Percentiles rank a stretch among this genome's conserved stretches.
phyloP scores from a whole-genome alignment of 1,140 invertebrate species.

The Caenorhabditis elegans region DNA sequence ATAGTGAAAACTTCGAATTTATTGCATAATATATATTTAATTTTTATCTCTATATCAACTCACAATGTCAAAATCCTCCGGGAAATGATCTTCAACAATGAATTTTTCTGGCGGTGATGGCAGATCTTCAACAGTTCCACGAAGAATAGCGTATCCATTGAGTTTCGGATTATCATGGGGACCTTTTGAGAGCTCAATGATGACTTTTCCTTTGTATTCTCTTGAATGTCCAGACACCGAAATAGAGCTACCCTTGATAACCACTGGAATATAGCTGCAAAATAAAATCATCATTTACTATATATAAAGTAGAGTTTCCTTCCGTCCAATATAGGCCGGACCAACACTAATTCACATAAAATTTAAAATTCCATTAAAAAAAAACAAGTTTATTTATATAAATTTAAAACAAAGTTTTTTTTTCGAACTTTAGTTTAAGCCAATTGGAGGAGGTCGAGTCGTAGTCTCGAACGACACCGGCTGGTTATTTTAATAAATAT shows the following conservation, averaged over 20 bases:
- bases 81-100: background rate
- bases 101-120: background rate
- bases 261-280: background rate
- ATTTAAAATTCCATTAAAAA: background rate
- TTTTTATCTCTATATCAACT: background rate
- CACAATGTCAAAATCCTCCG: background rate
- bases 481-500: no score
- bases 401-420: no score
- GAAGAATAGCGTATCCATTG: background rate
- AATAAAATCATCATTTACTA: no score
- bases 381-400: background rate
- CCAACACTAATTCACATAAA: no score
- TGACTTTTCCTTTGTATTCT: background rate
- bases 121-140: background rate
- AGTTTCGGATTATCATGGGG: constrained; percentile 13
- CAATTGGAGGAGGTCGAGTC: no score
- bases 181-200: background rate
- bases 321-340: no score
- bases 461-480: no score
- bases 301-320: no score
- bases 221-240: background rate
- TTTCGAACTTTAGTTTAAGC: no score
- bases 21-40: no score
- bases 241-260: background rate
- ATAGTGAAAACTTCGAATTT: no score